phyloP scores from a whole-genome alignment of 2,888 invertebrate species.

The Rhamnusium bicolor region DNA sequence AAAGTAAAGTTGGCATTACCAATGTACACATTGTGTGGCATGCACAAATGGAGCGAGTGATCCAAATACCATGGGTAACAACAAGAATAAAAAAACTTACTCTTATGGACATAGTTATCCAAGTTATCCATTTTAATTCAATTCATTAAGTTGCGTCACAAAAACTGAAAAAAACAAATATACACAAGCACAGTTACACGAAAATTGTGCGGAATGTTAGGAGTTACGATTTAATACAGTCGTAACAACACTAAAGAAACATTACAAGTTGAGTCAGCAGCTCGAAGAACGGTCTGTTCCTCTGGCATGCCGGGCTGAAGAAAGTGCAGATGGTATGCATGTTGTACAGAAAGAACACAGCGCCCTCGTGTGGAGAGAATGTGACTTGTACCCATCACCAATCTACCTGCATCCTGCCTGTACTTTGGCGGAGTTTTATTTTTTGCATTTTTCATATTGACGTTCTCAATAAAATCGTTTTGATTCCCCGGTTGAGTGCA shows the following conservation, averaged over 20 bases:
- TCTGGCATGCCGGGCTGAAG: constrained; percentile 29
- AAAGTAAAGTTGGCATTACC: constrained; percentile 2
- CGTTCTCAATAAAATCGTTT: neutral
- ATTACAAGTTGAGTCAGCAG: constrained; percentile 12
- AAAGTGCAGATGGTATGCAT: constrained; percentile 38
- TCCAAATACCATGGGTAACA: neutral
- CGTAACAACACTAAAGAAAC: constrained; percentile 1
- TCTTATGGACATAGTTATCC: constrained; percentile 39
- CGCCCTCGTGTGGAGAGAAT: constrained; percentile 58
- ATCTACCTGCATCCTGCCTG: constrained; percentile 57
- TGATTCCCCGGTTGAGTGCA: neutral
- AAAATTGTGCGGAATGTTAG: neutral
- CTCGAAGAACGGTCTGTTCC: constrained; percentile 11
- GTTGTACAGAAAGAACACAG: constrained; percentile 30
- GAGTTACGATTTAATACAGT: neutral
- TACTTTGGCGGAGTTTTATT: constrained; percentile 33
- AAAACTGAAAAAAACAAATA: constrained; percentile 4
- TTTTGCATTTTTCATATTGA: constrained; percentile 24
- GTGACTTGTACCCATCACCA: constrained; percentile 52
- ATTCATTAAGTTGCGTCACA: neutral
- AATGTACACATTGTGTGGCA: neutral
- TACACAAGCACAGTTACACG: constrained; percentile 10
- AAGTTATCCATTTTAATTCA: constrained; percentile 43
- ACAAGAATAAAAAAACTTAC: constrained; percentile 41
- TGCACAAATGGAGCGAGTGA: neutral